phyloP scores from a whole-genome alignment of 2,888 invertebrate species.

The Neoascia interrupta region DNA sequence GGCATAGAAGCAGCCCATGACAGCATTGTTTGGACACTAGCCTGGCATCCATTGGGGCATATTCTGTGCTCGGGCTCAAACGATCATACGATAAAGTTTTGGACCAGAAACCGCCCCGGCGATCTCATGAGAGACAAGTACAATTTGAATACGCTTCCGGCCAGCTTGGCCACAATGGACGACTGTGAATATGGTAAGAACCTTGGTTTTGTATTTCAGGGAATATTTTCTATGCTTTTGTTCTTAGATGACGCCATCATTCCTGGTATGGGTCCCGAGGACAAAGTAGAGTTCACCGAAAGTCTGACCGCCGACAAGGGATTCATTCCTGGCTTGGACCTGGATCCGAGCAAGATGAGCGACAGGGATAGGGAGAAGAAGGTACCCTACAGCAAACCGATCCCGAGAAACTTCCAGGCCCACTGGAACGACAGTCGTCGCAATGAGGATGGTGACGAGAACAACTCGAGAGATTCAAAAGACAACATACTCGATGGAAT shows the following conservation, averaged over 20 bases:
- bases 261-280: conserved; percentile 99
- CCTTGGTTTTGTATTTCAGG: too few relatives aligned
- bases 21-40: conserved; percentile 98
- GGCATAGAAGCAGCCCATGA: conserved; percentile 99
- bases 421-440: conserved; percentile 93
- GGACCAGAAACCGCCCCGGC: conserved; percentile 99
- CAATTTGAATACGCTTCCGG: conserved; percentile 94
- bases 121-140: conserved; percentile 99
- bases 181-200: conserved; percentile 84
- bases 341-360: conserved; percentile 84
- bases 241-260: conserved; percentile 86
- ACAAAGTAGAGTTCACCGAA: conserved; percentile 89
- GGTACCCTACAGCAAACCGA: conserved; percentile 97
- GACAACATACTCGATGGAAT: conserved; percentile 84
- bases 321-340: conserved; percentile 91
- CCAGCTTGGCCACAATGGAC: conserved; percentile 87
- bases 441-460: conserved; percentile 81
- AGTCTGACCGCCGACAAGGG: conserved; percentile 82
- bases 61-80: conserved; percentile 99
- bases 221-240: neutral
- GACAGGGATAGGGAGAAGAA: conserved; percentile 88
- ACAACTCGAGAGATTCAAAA: conserved; percentile 80
- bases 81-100: conserved; percentile 99
- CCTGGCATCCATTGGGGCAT: conserved; percentile 99
- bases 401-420: conserved; percentile 97